Conservation (phyloP, 1,140 invertebrate genomes). For the Eufriesea mexicana region DNA sequence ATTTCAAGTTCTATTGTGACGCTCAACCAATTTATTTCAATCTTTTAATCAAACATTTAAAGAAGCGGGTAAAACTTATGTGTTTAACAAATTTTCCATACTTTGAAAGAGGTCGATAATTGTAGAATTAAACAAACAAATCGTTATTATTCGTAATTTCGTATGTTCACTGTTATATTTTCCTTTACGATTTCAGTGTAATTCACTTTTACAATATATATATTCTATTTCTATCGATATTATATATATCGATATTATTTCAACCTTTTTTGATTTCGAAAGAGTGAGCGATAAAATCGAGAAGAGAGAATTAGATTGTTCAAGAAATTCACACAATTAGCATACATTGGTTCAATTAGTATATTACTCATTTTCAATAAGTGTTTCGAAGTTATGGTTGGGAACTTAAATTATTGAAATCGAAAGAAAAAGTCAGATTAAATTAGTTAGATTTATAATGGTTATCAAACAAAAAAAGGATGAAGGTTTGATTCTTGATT, state of each 20-base stretch:
- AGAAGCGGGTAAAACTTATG: background rate
- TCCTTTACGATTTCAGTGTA: background rate
- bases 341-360: constrained; percentile 27
- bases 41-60: background rate
- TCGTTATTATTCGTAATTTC: background rate
- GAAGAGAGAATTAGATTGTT: background rate
- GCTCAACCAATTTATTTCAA: background rate
- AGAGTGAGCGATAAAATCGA: background rate
- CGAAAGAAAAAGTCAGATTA: too few species aligned
- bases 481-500: background rate
- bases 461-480: background rate
- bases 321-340: constrained; percentile 28
- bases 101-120: background rate
- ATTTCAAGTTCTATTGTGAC: background rate
- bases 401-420: background rate
- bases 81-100: background rate
- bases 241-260: background rate
- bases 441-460: background rate
- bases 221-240: background rate
- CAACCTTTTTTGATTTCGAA: background rate
- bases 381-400: background rate
- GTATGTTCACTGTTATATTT: background rate
- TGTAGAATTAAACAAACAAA: background rate
- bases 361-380: constrained; percentile 1
- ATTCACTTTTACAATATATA: background rate